Conservation (phyloP, 2,113 vertebrate species). For the Grammomys dolichurus region DNA sequence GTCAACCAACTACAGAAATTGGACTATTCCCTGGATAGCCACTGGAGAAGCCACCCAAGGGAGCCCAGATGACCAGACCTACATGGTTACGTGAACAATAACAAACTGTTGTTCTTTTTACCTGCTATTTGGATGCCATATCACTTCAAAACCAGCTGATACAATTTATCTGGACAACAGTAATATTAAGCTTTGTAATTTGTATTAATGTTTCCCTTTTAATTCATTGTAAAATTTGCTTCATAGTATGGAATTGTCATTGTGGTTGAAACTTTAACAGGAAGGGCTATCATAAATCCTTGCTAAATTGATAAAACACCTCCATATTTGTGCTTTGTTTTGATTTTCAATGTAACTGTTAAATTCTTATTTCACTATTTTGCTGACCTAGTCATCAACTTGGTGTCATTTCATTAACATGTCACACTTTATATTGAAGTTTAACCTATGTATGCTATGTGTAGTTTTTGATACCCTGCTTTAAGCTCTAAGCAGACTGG, state of each 20-base stretch:
- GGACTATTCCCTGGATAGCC: neutral
- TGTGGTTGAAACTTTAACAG: neutral
- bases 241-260: neutral
- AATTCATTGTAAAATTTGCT: neutral
- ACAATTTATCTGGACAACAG: neutral
- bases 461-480: no score
- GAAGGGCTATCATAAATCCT: neutral
- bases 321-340: neutral
- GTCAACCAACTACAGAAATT: neutral
- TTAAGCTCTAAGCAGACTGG: no score
- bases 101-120: neutral
- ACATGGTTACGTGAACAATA: neutral
- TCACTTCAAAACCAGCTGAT: neutral
- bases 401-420: no score
- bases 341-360: neutral
- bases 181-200: neutral
- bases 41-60: neutral
- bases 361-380: neutral
- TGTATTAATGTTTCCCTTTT: neutral
- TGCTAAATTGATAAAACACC: neutral
- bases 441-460: no score
- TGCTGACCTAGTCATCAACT: no score
- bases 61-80: neutral
- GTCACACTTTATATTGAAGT: no score
- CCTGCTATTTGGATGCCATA: neutral